Evolutionary conservation across 2,113 vertebrate species (phyloP).

Genomic region (Halcyon malimbica): DNA sequence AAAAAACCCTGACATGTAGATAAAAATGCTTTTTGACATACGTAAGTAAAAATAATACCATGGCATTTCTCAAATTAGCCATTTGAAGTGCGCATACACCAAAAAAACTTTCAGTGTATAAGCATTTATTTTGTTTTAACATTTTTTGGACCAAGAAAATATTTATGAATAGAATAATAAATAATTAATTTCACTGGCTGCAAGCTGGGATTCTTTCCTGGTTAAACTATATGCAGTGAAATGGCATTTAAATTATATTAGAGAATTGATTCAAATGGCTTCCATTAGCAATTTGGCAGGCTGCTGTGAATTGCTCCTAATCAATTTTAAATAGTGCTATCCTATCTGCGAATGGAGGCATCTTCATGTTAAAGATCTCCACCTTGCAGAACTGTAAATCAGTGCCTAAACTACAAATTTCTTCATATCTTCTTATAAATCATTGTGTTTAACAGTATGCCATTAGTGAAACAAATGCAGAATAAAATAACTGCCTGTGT

Average conservation of each 20-base stretch:
- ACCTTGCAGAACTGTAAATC: constrained; percentile 51
- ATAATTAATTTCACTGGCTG: constrained; percentile 74
- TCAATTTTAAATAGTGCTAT: constrained; percentile 78
- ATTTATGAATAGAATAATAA: constrained; percentile 77
- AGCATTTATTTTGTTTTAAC: constrained; percentile 38
- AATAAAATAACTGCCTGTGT: background rate
- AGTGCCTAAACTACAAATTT: constrained; percentile 54
- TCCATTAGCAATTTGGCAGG: constrained; percentile 81
- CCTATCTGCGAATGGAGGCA: constrained; percentile 49
- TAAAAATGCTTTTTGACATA: constrained; percentile 76
- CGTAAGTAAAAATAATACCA: constrained; percentile 72
- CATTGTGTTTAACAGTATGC: constrained; percentile 53
- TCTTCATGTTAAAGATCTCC: constrained; percentile 30
- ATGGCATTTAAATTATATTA: constrained; percentile 79
- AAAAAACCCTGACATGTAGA: constrained; percentile 54
- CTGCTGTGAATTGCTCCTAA: constrained; percentile 73
- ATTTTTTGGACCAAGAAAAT: constrained; percentile 39
- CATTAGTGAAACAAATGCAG: background rate
- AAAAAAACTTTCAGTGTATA: constrained; percentile 47
- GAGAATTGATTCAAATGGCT: constrained; percentile 80
- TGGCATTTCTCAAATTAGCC: constrained; percentile 72
- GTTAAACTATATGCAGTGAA: constrained; percentile 72
- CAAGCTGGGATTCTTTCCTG: constrained; percentile 68
- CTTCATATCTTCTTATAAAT: constrained; percentile 53
- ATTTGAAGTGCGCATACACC: background rate